Evolutionary conservation across 2,888 invertebrate species (phyloP), one percentile per base, ranked within the genome.

Genomic region (Clunio marinus): DNA sequence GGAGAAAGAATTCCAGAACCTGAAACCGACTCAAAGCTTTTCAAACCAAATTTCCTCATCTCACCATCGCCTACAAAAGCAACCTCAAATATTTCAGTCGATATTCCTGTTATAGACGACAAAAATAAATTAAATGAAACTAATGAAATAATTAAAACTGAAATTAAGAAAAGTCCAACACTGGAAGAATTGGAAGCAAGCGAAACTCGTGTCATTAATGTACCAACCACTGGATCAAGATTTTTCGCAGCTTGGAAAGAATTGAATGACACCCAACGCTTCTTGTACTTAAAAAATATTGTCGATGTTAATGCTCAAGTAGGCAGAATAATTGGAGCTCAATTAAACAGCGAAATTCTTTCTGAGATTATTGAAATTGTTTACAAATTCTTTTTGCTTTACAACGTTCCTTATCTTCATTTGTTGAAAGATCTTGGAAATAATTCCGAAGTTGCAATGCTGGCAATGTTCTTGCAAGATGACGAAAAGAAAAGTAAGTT

Each of bases 211-310:
- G 8, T 55, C 10, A 41, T 58, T 5, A 69, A 72, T 4, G 59
- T 75, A 1, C 79, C 79, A 1, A 72, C 71, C 27, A 73, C 75
- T 27, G 75, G 78, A 2, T 75, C 75, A 1, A 76, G 78, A 69
- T 79, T 79, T 69, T 76, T 77, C 70, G 72, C 74, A 1, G 74
- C 75, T 35, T 79, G 79, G 79, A 77, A 76, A 66, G 78, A 78
- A 70, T 69, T 78, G 8, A 62, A 74, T 10, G 69, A 73, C 1
- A 55, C 69, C n/a, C 75, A 77, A 62, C 77, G 76, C 69, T 79
- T 77, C 70, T 69, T 73, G 7, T 78, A 78, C 69, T 71, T 79
- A 2, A 78, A 76, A 71, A 75, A 75, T 70, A 70, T n/a, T 60
- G 25, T 13, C 17, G 27, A 27, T 22, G 27, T 67, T 10, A 35